Conservation (phyloP, 2,797 vertebrate genomes). For the Cossypha niveicapilla region DNA sequence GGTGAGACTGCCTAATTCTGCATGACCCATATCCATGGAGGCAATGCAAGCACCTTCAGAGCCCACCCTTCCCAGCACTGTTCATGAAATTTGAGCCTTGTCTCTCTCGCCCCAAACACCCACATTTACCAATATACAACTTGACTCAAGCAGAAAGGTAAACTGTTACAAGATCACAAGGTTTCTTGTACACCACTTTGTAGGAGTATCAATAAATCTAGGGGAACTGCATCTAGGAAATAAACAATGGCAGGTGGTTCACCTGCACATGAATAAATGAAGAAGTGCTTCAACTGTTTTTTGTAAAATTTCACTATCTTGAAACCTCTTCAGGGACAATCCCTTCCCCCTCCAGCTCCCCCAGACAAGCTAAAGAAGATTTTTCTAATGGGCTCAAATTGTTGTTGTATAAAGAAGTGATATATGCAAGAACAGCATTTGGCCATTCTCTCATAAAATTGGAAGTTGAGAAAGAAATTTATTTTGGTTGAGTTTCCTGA, state of each 20-base stretch:
- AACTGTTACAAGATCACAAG: neutral
- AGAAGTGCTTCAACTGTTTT: neutral
- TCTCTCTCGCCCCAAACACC: neutral
- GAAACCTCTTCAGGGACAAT: rapidly evolving
- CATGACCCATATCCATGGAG: neutral
- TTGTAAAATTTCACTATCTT: neutral
- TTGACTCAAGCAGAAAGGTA: neutral
- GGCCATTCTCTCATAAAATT: neutral
- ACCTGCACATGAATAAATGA: neutral
- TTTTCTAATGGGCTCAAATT: neutral
- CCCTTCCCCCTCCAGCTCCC: rapidly evolving
- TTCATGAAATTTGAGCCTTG: rapidly evolving
- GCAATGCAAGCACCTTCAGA: neutral
- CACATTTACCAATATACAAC: neutral
- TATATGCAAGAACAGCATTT: neutral
- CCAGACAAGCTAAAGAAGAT: neutral
- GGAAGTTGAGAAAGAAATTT: neutral
- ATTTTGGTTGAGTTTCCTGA: neutral
- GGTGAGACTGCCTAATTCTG: neutral
- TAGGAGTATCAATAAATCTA: neutral
- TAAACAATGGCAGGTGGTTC: neutral
- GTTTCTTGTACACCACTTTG: neutral
- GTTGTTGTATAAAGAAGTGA: neutral
- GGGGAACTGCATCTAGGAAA: neutral
- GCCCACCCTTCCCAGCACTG: neutral